phyloP scores from a whole-genome alignment of 1,140 invertebrate species.

The Episyrphus balteatus region DNA sequence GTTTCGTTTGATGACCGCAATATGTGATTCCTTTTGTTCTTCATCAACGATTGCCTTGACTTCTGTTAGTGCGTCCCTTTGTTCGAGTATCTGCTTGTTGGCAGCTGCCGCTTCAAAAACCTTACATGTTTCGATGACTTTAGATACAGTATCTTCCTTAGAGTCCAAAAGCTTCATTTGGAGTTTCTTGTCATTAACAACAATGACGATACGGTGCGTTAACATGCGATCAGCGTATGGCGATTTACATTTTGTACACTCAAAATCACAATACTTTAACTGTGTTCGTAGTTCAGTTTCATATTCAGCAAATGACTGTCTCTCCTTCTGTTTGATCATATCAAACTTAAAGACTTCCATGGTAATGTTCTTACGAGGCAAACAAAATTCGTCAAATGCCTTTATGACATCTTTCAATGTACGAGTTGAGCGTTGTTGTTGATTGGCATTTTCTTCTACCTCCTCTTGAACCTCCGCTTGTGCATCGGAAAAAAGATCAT shows the following conservation, averaged over 20 bases:
- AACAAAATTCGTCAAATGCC: constrained; percentile 3
- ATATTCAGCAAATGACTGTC: constrained; percentile 9
- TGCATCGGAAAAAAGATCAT: no score
- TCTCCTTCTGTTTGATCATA: constrained; percentile 3
- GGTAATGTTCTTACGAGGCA: constrained; percentile 1
- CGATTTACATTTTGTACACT: background rate
- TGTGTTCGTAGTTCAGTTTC: constrained; percentile 7
- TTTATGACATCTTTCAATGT: background rate
- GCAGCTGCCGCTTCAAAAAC: background rate
- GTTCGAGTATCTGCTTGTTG: background rate
- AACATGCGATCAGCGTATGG: background rate
- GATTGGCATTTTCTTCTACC: no score
- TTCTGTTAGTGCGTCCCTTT: background rate
- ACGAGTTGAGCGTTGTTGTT: no score
- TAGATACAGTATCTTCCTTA: background rate
- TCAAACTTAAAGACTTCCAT: constrained; percentile 2
- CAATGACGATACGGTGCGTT: background rate
- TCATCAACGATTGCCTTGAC: constrained; percentile 1
- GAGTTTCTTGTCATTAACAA: background rate
- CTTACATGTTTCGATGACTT: constrained; percentile 1
- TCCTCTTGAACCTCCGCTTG: no score
- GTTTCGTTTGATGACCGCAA: background rate
- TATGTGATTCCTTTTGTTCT: background rate
- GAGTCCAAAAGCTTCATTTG: background rate
- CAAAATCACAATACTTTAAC: background rate